These are phyloP conservation scores for Micrasema minimum DNA, from an alignment of 1,140 invertebrate genomes.

Conservation along the genomic window DNA sequence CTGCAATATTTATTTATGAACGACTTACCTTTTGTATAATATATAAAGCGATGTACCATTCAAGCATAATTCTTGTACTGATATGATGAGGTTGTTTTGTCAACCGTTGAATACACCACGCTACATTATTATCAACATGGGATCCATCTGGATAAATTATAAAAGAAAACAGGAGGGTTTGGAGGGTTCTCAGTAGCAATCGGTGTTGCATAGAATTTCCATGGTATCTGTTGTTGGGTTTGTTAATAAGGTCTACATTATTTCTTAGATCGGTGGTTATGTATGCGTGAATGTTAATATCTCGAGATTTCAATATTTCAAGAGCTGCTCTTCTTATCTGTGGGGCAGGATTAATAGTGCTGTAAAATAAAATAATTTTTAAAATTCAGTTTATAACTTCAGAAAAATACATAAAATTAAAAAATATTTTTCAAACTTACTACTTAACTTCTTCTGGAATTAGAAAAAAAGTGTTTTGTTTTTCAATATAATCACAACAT, in stretches of 20 bases:
- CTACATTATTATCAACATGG: slow-evolving; percentile 16
- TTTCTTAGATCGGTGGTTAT: slow-evolving; percentile 27
- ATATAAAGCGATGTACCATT: slow-evolving; percentile 48
- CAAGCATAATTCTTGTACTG: slow-evolving; percentile 45
- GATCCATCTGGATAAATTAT: slow-evolving; percentile 26
- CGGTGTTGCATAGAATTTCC: slow-evolving; percentile 48
- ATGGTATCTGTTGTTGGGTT: slow-evolving; percentile 46
- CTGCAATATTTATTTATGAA: too few relatives aligned
- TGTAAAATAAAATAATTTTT: too few relatives aligned
- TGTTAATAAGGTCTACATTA: slow-evolving; percentile 19
- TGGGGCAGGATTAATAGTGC: slow-evolving; percentile 38
- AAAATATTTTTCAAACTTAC: slow-evolving; percentile 37
- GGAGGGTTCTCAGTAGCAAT: slow-evolving; percentile 45
- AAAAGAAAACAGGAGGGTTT: slow-evolving; percentile 39
- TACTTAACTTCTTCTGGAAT: slow-evolving; percentile 28
- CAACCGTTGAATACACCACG: slow-evolving; percentile 45
- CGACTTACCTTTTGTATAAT: slow-evolving; percentile 46
- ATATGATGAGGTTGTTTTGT: slow-evolving; percentile 48
- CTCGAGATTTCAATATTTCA: slow-evolving; percentile 39
- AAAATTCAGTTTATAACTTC: too few relatives aligned
- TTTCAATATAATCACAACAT: slow-evolving; percentile 38
- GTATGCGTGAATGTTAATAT: slow-evolving; percentile 28
- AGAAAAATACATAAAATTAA: too few relatives aligned
- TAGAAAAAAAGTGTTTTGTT: slow-evolving; percentile 21
- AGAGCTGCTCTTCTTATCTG: slow-evolving; percentile 31